Base-by-base conservation (phyloP, 1,140 invertebrate genomes). In the Drosophila equinoxialis region DNA sequence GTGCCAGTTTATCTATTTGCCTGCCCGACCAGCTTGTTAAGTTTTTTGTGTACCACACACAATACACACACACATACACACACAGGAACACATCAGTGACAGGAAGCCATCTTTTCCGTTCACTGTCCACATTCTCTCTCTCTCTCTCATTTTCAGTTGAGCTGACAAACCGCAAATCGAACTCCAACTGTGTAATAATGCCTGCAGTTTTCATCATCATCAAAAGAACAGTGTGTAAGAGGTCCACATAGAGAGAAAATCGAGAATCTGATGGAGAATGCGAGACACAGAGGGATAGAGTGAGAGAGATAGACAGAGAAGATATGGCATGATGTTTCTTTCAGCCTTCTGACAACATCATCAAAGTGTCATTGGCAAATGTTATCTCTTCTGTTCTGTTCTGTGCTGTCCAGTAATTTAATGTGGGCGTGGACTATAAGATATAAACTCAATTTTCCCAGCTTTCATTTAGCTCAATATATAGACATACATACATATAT, bases 1-100 rank as follows among this genome's bases (percentile, higher is more conserved):
- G 71, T 76, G 63, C 64, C 57, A 79, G 76, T 77, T 87, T 86
- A 83, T 87, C 79, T 86, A 82, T 87, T 87, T 83, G 70, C 69
- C 65, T 54, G 75, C 68, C 73, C 65, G 68, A 71, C 68, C 79
- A 82, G 79, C 83, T 87, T 83, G 82, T 79, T 75, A 78, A 74
- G 71, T 81, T 78, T 78, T 70, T 74, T 58, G 55, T 58, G 30
- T 58, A 37, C 30, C 55, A 37, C n/a, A 33, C 55, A 58, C 55
- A 26, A 26, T 0, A 58, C 45, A 51, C 7, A 51, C 17, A 51
- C n/a, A 51, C 14, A 45, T 6, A 20, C 14, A 17, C 42, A 48
- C 17, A 20, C 30, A 39, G 42, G 17, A 17, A 33, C 20, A 11
- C 51, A 20, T n/a, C 48, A 33, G 26, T 35, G 54, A 57, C 54